Evolutionary conservation across 1,140 invertebrate species (phyloP).

Genomic region (Grapholita molesta): DNA sequence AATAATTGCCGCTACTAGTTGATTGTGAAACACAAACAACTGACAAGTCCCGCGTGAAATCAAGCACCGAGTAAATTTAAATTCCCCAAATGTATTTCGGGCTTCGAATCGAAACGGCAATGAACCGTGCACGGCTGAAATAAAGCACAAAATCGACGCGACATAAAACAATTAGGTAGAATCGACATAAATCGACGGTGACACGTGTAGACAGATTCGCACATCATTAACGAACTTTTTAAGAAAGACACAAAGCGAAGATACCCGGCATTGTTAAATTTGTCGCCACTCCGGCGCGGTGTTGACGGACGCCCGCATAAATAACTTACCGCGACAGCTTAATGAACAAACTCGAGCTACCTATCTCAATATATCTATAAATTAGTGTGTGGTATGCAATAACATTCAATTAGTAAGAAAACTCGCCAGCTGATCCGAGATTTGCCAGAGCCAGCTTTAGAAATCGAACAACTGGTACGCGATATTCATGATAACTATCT

Average conservation of each 20-base stretch:
- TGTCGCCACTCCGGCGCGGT: conserved; percentile 45
- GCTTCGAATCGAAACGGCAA: not conserved
- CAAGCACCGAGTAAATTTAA: conserved; percentile 6
- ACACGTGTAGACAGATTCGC: conserved; percentile 58
- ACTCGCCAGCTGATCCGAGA: conserved; percentile 7
- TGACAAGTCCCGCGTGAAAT: not conserved
- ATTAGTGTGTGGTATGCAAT: conserved; percentile 6
- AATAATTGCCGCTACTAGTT: conserved; percentile 10
- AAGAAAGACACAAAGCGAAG: conserved; percentile 26
- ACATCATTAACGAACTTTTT: conserved; percentile 55
- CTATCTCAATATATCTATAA: conserved; percentile 1
- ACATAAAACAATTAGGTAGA: conserved; percentile 39
- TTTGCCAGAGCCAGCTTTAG: conserved; percentile 18
- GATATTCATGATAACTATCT: not conserved
- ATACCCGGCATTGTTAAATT: conserved; percentile 63
- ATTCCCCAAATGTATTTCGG: not conserved
- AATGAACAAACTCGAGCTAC: conserved; percentile 4
- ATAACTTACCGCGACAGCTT: conserved; percentile 47
- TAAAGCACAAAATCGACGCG: conserved; percentile 30
- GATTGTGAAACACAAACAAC: not conserved
- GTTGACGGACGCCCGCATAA: conserved; percentile 58
- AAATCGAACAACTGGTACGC: not conserved
- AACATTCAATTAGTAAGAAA: conserved; percentile 10
- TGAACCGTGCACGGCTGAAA: conserved; percentile 15
- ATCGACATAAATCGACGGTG: conserved; percentile 44